Conservation (phyloP, 1,140 invertebrate genomes). For the Heliconius melpomene region DNA sequence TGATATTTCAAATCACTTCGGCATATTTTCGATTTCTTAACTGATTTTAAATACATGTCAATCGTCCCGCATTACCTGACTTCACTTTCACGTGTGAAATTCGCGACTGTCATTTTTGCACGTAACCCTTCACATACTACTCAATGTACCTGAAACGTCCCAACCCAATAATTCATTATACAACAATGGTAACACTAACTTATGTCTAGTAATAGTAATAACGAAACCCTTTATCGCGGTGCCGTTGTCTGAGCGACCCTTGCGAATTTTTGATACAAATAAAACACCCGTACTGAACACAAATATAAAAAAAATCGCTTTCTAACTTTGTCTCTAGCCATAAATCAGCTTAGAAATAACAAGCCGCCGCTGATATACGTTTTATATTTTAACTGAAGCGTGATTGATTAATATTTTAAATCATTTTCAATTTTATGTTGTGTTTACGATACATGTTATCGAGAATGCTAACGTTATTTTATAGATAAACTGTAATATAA, state of each 20-base stretch:
- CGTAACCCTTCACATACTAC: slow-evolving; percentile 74
- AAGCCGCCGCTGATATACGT: slow-evolving; percentile 61
- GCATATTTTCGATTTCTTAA: neutral
- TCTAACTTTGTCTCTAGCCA: slow-evolving; percentile 71
- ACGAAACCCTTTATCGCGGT: slow-evolving; percentile 64
- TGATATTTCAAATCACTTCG: neutral
- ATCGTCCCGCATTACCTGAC: slow-evolving; percentile 54
- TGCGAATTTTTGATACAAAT: slow-evolving; percentile 77
- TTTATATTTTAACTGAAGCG: slow-evolving; percentile 70
- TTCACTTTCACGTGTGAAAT: slow-evolving; percentile 74
- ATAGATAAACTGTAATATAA: neutral
- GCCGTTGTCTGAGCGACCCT: slow-evolving; percentile 71
- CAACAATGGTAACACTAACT: slow-evolving; percentile 74
- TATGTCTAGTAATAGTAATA: slow-evolving; percentile 76
- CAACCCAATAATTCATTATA: slow-evolving; percentile 80
- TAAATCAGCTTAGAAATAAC: slow-evolving; percentile 76
- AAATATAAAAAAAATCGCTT: slow-evolving; percentile 77
- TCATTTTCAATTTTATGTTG: slow-evolving; percentile 24
- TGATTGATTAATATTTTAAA: slow-evolving; percentile 58
- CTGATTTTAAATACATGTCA: neutral
- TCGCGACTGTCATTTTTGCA: slow-evolving; percentile 70
- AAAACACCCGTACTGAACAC: slow-evolving; percentile 77
- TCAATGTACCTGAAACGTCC: slow-evolving; percentile 79
- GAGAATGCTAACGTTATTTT: neutral
- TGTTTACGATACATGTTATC: slow-evolving; percentile 9